phyloP scores from a whole-genome alignment of 2,113 vertebrate genomes.

The Anhinga rufa region DNA sequence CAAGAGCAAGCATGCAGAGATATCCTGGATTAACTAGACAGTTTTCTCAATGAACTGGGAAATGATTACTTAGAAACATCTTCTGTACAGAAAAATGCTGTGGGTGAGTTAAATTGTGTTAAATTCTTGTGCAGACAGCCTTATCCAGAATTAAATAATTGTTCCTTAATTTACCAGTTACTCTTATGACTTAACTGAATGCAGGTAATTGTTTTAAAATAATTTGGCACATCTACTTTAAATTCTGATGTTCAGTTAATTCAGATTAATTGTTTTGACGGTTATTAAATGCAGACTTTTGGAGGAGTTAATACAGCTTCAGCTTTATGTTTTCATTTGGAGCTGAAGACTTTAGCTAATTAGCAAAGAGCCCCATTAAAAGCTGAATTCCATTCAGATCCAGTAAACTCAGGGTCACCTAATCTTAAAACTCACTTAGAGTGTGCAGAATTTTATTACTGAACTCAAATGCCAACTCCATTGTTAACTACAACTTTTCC shows the following conservation, averaged over 20 bases:
- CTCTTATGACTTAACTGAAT: background rate
- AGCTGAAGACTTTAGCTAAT: background rate
- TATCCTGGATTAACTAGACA: background rate
- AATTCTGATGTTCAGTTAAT: background rate
- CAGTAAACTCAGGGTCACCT: background rate
- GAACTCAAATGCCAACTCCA: background rate
- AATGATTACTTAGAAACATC: background rate
- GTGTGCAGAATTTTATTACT: background rate
- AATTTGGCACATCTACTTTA: background rate
- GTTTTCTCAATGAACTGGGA: background rate
- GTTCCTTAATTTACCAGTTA: background rate
- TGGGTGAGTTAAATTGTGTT: background rate
- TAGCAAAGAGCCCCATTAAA: background rate
- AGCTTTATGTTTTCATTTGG: background rate
- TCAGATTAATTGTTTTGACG: background rate
- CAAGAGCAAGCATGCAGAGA: background rate
- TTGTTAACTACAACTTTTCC: constrained; percentile 3
- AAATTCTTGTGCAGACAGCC: background rate
- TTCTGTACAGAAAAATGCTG: background rate
- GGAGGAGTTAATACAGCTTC: background rate
- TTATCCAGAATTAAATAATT: background rate
- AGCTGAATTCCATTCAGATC: background rate
- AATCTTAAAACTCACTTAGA: background rate
- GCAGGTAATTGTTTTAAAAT: background rate
- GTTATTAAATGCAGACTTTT: background rate